Evolutionary conservation across 2,797 vertebrate genomes (phyloP), one percentile per base, ranked within the genome.

Genomic region (Telmatherina bonti): DNA sequence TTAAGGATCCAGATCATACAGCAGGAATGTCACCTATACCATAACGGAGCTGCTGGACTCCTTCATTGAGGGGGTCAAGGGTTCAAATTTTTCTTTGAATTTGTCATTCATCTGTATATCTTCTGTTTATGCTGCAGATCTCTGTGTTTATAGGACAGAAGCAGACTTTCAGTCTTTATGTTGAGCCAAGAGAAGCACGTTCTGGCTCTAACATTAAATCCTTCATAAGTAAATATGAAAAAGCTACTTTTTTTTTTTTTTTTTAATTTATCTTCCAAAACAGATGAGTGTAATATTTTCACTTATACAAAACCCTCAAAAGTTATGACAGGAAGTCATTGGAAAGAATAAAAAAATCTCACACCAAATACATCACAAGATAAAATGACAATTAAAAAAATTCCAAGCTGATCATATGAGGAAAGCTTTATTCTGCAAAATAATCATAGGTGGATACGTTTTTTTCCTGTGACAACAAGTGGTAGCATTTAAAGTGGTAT

Each of bases 321-420:
- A 22, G 53, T 35, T 70, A 30, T 57, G 52, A 10, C 30, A 41
- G 36, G 49, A 49, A 55, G 30, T 33, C 31, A 18, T 53, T 54
- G 43, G 9, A 6, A 22, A 52, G n/a, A 24, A 13, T 31, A 27
- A 3, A 36, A 26, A 56, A 20, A 24, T 10, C 27, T 18, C 7
- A 22, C 33, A 30, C 12, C 8, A 35, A 55, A 43, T 41, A 20
- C 20, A 22, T 26, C 5, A 24, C 49, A 51, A 22, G 10, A 49
- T 49, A 5, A 11, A 49, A 4, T 27, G 1, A 15, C 6, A 16
- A 53, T 3, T 5, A 7, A 27, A 20, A n/a, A 10, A 20, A 41
- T 22, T 31, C 33, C 51, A 36, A 43, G 13, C n/a, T 41, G 12
- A 16, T 36, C 26, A 26, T 10, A 36, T 26, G 38, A 54, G 29